These are phyloP conservation scores for Drosophila quasianomalipes DNA, from an alignment of 2,888 invertebrate genomes.

Conservation along the genomic window DNA sequence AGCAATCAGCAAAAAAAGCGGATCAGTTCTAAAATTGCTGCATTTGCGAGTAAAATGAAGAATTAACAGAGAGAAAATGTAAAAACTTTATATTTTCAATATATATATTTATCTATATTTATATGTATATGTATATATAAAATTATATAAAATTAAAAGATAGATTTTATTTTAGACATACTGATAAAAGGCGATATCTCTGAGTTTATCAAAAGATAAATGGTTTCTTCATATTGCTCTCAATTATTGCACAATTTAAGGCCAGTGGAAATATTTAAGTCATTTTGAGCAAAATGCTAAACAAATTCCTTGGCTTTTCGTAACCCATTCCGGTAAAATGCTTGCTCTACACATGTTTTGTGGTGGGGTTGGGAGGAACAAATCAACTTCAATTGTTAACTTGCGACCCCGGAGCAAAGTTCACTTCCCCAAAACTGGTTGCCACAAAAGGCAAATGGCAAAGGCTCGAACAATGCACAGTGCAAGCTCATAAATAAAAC, in stretches of 20 bases:
- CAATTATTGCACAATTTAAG: slow-evolving; percentile 24
- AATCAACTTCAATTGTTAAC: slow-evolving; percentile 61
- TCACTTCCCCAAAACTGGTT: slow-evolving; percentile 51
- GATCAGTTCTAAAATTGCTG: not conserved
- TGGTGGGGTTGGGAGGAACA: slow-evolving; percentile 9
- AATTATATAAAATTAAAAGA: not conserved
- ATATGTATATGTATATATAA: too few species aligned
- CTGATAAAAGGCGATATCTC: not conserved
- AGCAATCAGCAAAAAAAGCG: not conserved
- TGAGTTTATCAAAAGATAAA: not conserved
- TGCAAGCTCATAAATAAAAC: slow-evolving; percentile 78
- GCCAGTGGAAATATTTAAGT: not conserved
- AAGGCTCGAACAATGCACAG: slow-evolving; percentile 45
- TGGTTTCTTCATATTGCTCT: not conserved
- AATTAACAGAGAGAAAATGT: not conserved
- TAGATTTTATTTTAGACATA: not conserved
- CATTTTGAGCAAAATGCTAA: slow-evolving; percentile 17
- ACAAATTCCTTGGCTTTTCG: slow-evolving; percentile 36
- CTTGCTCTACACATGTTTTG: slow-evolving; percentile 14
- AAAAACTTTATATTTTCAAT: not conserved
- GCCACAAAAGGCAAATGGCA: slow-evolving; percentile 34
- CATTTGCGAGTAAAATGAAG: not conserved
- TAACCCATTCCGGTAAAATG: slow-evolving; percentile 21
- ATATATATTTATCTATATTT: not conserved
- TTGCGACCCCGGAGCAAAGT: slow-evolving; percentile 55